A percentile compares a stretch with the other conserved stretches of the same genome.
phyloP scores from a whole-genome alignment of 1,140 invertebrate genomes.

The Drosophila serrata region DNA sequence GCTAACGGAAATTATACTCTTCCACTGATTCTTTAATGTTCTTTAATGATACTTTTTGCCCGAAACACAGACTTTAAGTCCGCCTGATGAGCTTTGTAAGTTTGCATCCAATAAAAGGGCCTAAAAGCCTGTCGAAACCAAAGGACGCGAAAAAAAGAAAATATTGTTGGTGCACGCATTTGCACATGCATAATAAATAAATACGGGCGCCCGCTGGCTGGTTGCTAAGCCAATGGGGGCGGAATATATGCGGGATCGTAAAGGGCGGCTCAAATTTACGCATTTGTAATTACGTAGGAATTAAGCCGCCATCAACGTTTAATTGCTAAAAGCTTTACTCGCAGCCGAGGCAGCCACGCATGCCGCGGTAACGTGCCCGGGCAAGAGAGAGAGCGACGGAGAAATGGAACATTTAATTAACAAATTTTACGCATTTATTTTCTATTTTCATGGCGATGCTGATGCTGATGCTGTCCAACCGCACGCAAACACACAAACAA shows the following conservation, averaged over 20 bases:
- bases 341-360: slow-evolving; percentile 47
- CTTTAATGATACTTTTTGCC: not conserved
- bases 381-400: not conserved
- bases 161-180: slow-evolving; percentile 56
- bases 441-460: slow-evolving; percentile 72
- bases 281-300: slow-evolving; percentile 81
- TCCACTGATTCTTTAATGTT: not conserved
- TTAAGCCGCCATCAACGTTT: slow-evolving; percentile 80
- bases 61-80: slow-evolving; percentile 13
- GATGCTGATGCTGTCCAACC: slow-evolving; percentile 48
- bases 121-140: slow-evolving; percentile 31
- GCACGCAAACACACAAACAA: slow-evolving; percentile 20
- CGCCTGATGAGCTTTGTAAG: slow-evolving; percentile 26
- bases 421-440: slow-evolving; percentile 84
- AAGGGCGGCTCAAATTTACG: slow-evolving; percentile 67
- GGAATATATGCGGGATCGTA: slow-evolving; percentile 29
- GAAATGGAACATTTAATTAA: slow-evolving; percentile 78
- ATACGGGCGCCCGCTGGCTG: slow-evolving; percentile 37
- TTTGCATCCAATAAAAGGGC: slow-evolving; percentile 41
- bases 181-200: slow-evolving; percentile 80
- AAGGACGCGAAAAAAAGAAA: slow-evolving; percentile 26
- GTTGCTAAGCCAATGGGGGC: slow-evolving; percentile 57
- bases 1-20: not conserved
- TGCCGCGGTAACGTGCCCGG: slow-evolving; percentile 11
- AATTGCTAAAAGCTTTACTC: slow-evolving; percentile 72